Conservation (phyloP, 2,113 vertebrate genomes). For the Falcunculus frontatus region DNA sequence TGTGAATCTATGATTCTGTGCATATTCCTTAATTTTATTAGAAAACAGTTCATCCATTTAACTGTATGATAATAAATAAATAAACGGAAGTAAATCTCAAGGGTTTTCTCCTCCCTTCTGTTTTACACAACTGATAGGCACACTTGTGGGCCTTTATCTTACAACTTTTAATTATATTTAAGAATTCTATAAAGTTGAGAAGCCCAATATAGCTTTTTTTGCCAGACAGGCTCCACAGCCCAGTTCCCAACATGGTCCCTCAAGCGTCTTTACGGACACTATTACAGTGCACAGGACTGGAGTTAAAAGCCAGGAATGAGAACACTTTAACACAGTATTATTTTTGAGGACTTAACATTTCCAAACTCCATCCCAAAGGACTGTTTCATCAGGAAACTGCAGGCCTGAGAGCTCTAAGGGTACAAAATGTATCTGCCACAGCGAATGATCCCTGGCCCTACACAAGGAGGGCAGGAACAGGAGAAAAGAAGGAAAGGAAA, state of each 20-base stretch:
- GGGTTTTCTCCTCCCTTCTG: background rate
- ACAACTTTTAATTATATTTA: background rate
- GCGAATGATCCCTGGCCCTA: fast-evolving
- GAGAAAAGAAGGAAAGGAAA: background rate
- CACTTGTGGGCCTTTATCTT: background rate
- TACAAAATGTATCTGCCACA: background rate
- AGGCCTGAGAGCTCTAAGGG: background rate
- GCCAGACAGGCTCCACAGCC: background rate
- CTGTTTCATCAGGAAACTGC: background rate
- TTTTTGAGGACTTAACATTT: background rate
- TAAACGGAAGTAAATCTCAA: background rate
- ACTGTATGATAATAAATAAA: background rate
- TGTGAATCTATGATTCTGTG: background rate
- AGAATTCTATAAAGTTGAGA: background rate
- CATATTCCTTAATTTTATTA: background rate
- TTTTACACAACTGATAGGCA: background rate
- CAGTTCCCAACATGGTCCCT: background rate
- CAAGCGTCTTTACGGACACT: background rate
- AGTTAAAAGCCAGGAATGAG: background rate
- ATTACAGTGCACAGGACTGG: background rate
- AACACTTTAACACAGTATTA: background rate
- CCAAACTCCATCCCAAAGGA: background rate
- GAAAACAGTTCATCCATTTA: background rate
- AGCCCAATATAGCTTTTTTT: background rate
- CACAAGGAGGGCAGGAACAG: background rate